Base-by-base conservation (phyloP, 30 jellyfish, hydroid and myxozoan species). In the Aurelia aurita region DNA sequence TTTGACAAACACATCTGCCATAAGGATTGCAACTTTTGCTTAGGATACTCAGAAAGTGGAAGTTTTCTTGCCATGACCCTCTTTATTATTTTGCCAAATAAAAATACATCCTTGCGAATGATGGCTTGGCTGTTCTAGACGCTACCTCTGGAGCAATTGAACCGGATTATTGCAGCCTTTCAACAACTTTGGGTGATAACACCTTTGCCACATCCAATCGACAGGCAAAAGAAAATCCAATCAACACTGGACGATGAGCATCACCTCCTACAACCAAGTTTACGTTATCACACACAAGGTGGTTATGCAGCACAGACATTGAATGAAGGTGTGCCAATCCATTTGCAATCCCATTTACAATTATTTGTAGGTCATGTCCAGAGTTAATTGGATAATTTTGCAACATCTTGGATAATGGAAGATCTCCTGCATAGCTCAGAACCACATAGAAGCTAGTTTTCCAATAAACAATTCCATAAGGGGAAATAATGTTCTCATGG, bases 181-280 rank as follows among this genome's bases (percentile, higher is more conserved):
- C 47, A n/a, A 61, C 3, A 5, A 27, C 35, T 26, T 61, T 15
- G 11, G 20, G 20, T 15, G 73, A 61, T 3, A 61, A 26, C 39
- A 25, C 6, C 11, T 61, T 61, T 0, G n/a, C 44, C 43, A 61
- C 73, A 3, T 21, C 34, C 44, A 0, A 26, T 5, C 73, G 34
- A 26, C 73, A 61, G 4, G 73, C 47, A 61, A 61, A 61, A 12
- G 73, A 21, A 27, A 61, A 61, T 35, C 73, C 73, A 61, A 61
- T 61, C 4, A 61, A 12, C n/a, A 61, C 11, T 21, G 73, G 73
- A 13, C 73, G 20, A 25, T 27, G 44, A 1, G n/a, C 73, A 61
- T 61, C 73, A n/a, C 73, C 44, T n/a, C 34, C 34, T 26, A 5
- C 31, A 13, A 27, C 44, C 19, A 61, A 26, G 19, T 4, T n/a